Base-by-base conservation (phyloP, 2,888 invertebrate species). In the Plebejus melissa region DNA sequence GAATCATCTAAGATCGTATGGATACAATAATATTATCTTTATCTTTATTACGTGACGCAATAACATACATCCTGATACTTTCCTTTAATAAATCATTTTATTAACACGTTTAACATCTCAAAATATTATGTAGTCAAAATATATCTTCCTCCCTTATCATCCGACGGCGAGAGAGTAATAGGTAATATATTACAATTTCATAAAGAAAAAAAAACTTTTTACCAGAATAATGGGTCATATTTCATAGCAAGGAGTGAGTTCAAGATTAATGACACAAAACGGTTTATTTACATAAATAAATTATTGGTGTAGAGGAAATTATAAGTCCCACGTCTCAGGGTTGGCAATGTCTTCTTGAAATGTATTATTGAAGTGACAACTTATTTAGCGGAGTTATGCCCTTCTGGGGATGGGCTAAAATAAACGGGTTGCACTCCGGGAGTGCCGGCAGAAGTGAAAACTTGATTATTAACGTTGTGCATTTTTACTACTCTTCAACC, bases 281-380 rank as follows among this genome's bases (percentile, higher is more conserved):
- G 76, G 76, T 74, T 50, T 78, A 78, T 77, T 75, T 77, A 77
- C 75, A 78, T 77, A 76, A 76, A 77, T 77, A 76, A 77, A 77
- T 77, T 77, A 76, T 70, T 77, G 69, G 70, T 74, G 74, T 57
- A 74, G 54, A 69, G 72, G 75, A 65, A 75, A 75, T 76, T 74
- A 74, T 75, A 75, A 75, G 57, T 75, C 71, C 70, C 28, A 75
- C 41, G 2, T 32, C 41, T 60, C 46, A 75, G 75, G 75, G 75
- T n/a, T 75, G 46, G 0, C 75, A 1, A 72, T 11, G 16, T 2
- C 4, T 22, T 22, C 28, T 22, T 50, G 13, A 1, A 16, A 11
- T 28, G 9, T 57, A 57, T n/a, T 1, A 32, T 32, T 32, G 2
- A 32, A 32, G 32, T 2, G 32, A 32, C 1, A 32, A 2, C 32